These are phyloP conservation scores for Cephus cinctus DNA, from an alignment of 1,140 invertebrate species.

Conservation along the genomic window DNA sequence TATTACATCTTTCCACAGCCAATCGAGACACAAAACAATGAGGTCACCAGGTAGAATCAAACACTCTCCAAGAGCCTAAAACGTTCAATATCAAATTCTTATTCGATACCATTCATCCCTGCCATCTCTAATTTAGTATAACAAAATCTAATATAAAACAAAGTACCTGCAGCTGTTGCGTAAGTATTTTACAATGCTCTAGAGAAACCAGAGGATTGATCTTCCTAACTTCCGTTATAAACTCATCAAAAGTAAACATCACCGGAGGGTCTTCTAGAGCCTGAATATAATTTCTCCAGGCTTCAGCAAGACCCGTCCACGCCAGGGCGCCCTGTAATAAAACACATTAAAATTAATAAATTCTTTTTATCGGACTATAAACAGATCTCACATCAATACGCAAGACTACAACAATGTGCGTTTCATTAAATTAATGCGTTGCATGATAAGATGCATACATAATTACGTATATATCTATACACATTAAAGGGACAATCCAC, in stretches of 20 bases:
- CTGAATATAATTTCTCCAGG: constrained; percentile 46
- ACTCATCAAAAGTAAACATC: constrained; percentile 43
- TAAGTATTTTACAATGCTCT: constrained; percentile 49
- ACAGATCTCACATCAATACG: not conserved
- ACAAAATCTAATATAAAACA: not conserved
- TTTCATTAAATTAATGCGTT: not conserved
- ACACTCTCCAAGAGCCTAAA: constrained; percentile 47
- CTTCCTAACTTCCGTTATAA: constrained; percentile 46
- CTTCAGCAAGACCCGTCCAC: constrained; percentile 50
- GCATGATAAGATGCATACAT: constrained; percentile 9
- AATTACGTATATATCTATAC: constrained; percentile 19
- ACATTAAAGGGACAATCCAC: not conserved
- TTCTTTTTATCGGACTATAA: not conserved
- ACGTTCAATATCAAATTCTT: constrained; percentile 1
- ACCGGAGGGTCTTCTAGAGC: constrained; percentile 47
- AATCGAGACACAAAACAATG: constrained; percentile 72
- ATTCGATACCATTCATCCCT: not conserved
- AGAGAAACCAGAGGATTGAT: constrained; percentile 49
- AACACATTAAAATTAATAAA: not conserved
- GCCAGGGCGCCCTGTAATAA: constrained; percentile 45
- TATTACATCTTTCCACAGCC: constrained; percentile 72
- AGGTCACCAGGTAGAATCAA: constrained; percentile 61
- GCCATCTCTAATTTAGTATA: not conserved
- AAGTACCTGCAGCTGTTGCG: constrained; percentile 47
- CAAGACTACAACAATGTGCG: not conserved